Evolutionary conservation across 2,113 vertebrate genomes (phyloP).

Genomic region (Neolamprologus devosi): DNA sequence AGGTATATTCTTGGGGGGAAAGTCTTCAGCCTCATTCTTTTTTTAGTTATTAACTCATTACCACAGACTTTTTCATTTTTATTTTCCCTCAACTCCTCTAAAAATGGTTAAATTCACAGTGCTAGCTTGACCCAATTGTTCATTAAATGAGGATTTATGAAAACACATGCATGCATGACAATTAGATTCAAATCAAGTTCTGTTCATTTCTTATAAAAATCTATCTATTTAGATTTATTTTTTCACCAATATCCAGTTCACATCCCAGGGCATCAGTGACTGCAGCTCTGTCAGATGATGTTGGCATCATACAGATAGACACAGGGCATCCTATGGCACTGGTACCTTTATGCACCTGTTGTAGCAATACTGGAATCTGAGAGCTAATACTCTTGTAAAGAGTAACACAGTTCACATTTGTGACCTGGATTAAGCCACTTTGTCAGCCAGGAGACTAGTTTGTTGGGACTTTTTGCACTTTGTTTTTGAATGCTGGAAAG

Average conservation of each 20-base stretch:
- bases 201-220: background rate
- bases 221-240: background rate
- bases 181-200: background rate
- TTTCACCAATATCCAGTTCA: background rate
- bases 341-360: background rate
- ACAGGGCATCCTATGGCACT: background rate
- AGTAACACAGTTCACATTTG: background rate
- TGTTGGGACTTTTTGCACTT: background rate
- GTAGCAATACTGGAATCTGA: background rate
- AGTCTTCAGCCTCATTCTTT: background rate
- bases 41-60: background rate
- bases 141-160: background rate
- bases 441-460: background rate
- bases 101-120: background rate
- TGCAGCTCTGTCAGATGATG: background rate
- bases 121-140: background rate
- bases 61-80: background rate
- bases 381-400: background rate
- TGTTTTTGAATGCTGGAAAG: background rate
- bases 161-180: background rate
- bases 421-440: background rate
- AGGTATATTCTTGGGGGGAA: background rate
- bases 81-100: background rate
- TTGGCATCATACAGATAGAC: background rate
- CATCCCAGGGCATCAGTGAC: accelerated